A percentile compares a stretch with the other conserved stretches of the same genome.
Conservation (phyloP, 2,888 invertebrate genomes). For the Ecdyonurus torrentis region DNA sequence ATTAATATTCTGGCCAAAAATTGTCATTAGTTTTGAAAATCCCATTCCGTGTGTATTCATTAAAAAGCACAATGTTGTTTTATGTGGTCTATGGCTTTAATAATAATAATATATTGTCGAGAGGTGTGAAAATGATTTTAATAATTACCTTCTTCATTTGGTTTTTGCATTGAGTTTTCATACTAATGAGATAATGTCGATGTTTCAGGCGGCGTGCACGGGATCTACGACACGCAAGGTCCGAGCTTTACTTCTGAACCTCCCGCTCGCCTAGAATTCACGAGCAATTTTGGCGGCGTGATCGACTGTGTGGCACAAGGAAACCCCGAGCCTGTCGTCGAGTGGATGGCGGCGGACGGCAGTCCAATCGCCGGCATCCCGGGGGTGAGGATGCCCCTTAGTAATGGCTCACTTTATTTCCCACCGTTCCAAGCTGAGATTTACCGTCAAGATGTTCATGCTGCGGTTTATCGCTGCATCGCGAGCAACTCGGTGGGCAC, state of each 20-base stretch:
- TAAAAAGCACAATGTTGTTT: too few relatives aligned
- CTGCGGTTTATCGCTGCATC: slow-evolving; percentile 35
- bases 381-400: slow-evolving; percentile 19
- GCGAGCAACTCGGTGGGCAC: slow-evolving; percentile 34
- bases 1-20: too few relatives aligned
- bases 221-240: slow-evolving; percentile 35
- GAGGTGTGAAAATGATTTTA: too few relatives aligned
- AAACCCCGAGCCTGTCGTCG: slow-evolving; percentile 34
- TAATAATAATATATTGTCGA: too few relatives aligned
- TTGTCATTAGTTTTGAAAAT: too few relatives aligned
- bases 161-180: too few relatives aligned
- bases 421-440: slow-evolving; percentile 36
- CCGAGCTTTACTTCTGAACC: slow-evolving; percentile 36
- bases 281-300: slow-evolving; percentile 33
- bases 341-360: slow-evolving; percentile 36
- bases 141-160: too few relatives aligned
- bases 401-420: slow-evolving; percentile 36
- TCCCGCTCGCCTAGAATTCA: slow-evolving; percentile 34
- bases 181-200: too few relatives aligned
- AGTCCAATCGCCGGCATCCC: slow-evolving; percentile 33
- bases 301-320: slow-evolving; percentile 35
- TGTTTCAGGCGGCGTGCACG: slow-evolving; percentile 25
- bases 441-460: slow-evolving; percentile 39
- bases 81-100: too few relatives aligned
- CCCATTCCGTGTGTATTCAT: too few relatives aligned